Base-by-base conservation (phyloP, 1,140 invertebrate species). In the Sycophila sp. region DNA sequence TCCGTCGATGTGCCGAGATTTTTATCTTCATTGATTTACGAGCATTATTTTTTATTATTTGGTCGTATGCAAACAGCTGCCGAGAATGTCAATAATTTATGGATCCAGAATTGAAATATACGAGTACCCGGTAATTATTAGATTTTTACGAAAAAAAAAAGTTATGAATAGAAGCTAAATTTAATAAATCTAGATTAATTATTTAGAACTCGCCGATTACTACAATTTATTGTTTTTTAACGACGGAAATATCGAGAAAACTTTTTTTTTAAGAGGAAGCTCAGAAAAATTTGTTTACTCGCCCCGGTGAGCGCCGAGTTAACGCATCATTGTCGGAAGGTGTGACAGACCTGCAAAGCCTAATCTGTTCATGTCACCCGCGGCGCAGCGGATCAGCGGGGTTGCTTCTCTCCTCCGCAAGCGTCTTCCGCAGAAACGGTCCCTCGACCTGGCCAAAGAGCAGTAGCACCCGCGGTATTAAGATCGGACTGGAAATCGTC, bases 281-380 rank as follows among this genome's bases (percentile, higher is more conserved):
- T 45, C 49, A 34, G 56, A 53, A 66, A 56, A 64, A 70, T 64
- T 47, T 70, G 68, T 70, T 55, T 70, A 64, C 58, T 58, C 51
- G 75, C 66, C 42, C 69, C 75, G 71, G 68, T 75, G 76, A 76
- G 60, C 69, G 71, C 42, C 68, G 60, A 80, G 75, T 80, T 78
- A 76, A 75, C 76, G 71, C 78, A 81, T 83, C 76, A 77, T 78
- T 77, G 78, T 80, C 72, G 69, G 28, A 69, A 78, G 79, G 78
- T 78, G 80, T 81, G 74, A 78, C 64, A 59, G 74, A 77, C 64
- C 71, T 69, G 72, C 62, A 75, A 75, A 78, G 80, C 78, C 75
- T 81, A 81, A 81, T 82, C 80, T 80, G 69, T 76, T n/a, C 75
- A 71, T 74, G 78, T 76, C 74, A 65, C 73, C 68, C 63, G 72